Conservation (phyloP, 2,113 vertebrate species). For the Saimiri boliviensis region DNA sequence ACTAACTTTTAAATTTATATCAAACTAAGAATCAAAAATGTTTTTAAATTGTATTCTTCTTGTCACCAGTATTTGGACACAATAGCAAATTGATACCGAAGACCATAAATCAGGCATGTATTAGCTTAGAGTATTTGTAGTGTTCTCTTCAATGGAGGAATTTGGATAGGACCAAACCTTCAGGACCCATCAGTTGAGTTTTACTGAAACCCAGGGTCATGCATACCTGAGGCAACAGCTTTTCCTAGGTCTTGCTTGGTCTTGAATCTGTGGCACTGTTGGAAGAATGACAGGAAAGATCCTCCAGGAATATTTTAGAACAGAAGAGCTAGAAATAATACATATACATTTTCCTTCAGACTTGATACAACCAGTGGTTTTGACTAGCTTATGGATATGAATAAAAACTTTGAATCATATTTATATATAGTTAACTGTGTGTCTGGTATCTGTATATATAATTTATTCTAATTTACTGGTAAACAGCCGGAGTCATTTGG, state of each 20-base stretch:
- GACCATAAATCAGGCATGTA: not conserved
- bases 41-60: conserved; percentile 30
- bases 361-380: not conserved
- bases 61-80: not conserved
- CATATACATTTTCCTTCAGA: not conserved
- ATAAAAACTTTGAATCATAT: conserved; percentile 40
- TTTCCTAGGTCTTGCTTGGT: not conserved
- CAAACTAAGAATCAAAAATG: conserved; percentile 45
- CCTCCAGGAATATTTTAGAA: conserved; percentile 5
- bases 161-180: not conserved
- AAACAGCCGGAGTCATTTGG: conserved; percentile 51
- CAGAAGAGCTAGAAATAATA: not conserved
- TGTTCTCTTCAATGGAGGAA: not conserved
- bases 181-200: not conserved
- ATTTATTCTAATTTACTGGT: conserved; percentile 52
- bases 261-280: not conserved
- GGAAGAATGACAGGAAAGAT: not conserved
- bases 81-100: not conserved
- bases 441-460: not conserved
- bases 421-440: not conserved
- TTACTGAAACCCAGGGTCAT: not conserved
- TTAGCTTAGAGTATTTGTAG: not conserved
- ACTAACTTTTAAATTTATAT: conserved; percentile 41
- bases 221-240: not conserved
- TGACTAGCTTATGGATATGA: not conserved